phyloP scores from a whole-genome alignment of 2,888 invertebrate genomes.

The Glyphotaelius pellucidus region DNA sequence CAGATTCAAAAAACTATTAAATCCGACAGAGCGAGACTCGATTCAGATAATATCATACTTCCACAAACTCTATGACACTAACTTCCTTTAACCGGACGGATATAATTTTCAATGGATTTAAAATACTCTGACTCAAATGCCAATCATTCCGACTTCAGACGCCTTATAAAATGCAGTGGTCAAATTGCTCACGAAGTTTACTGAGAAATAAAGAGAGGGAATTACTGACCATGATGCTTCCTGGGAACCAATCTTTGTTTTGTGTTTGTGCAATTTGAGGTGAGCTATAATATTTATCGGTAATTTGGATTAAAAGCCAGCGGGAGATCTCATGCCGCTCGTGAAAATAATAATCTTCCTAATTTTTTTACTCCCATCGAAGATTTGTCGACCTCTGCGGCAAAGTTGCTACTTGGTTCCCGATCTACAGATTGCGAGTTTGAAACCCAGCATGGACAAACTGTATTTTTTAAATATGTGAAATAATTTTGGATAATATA shows the following conservation, averaged over 20 bases:
- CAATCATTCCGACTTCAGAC: background rate
- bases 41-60: constrained; percentile 13
- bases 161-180: background rate
- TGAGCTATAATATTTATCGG: background rate
- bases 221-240: background rate
- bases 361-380: no score
- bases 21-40: constrained; percentile 22
- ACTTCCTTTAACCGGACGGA: background rate
- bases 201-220: background rate
- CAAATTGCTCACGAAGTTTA: background rate
- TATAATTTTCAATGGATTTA: background rate
- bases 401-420: no score
- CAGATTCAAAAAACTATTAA: constrained; percentile 6
- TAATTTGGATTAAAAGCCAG: background rate
- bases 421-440: no score
- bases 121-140: background rate
- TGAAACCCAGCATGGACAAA: no score
- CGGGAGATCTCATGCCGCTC: background rate
- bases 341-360: background rate
- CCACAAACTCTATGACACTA: constrained; percentile 20
- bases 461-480: no score
- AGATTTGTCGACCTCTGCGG: background rate
- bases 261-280: background rate
- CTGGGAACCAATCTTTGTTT: background rate
- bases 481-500: no score